Evolutionary conservation across 2,888 invertebrate genomes (phyloP), one percentile per base, ranked within the genome.

Genomic region (Lycocerus yunnanus): DNA sequence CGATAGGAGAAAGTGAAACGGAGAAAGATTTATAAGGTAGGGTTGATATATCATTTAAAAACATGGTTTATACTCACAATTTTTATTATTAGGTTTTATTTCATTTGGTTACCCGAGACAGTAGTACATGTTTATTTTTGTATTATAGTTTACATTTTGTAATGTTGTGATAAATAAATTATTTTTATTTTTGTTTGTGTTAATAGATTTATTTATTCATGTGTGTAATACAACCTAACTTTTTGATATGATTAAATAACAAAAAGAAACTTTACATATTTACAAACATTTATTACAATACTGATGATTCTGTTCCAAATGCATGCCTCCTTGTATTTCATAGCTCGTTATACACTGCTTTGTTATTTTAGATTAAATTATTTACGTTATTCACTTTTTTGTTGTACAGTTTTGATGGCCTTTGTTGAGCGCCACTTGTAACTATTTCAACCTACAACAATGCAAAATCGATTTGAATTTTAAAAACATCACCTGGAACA

Each of bases 21-120:
- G 69, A 67, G 74, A 60, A 43, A 70, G 73, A 71, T 74, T 71
- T 74, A 74, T 71, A 71, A 73, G 71, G 74, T 70, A 58, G 21
- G 59, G 72, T 72, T 71, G 66, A 71, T 71, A 66, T 66, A 71
- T 71, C 66, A 63, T 63, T 63, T 63, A 63, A 67, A 58, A 67
- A 67, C 67, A 27, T 67, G 68, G 16, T 59, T 58, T 18, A 60
- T 69, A 69, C 16, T 58, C 16, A 27, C 16, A 63, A 63, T 20
- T 63, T 63, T n/a, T 63, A 20, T 63, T 63, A 63, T 63, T 20
- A 63, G 61, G 61, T 63, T 63, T 63, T 20, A 63, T 63, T 63
- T 63, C 61, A 18, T 63, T 16, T n/a, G 61, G 16, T 63, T 63
- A 63, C 20, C 61, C 61, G 61, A 63, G n/a, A 20, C 61, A 13